These are phyloP conservation scores for Tuta absoluta DNA, from an alignment of 2,888 invertebrate species.

Conservation along the genomic window DNA sequence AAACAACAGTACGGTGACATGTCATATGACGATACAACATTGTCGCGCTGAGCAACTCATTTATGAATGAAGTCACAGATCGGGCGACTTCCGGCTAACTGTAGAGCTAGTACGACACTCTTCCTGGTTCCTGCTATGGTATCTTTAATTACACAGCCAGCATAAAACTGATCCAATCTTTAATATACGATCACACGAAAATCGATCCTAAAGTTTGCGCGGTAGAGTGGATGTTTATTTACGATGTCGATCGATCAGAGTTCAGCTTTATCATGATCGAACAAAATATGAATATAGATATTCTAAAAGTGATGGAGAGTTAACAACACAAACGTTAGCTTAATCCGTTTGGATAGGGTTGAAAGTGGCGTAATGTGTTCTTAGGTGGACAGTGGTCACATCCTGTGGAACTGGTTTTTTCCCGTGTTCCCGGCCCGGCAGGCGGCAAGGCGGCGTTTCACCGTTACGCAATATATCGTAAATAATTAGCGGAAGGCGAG, in stretches of 20 bases:
- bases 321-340: constrained; percentile 51
- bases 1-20: constrained; percentile 53
- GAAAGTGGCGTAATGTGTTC: constrained; percentile 48
- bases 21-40: constrained; percentile 70
- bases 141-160: constrained; percentile 76
- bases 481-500: constrained; percentile 81
- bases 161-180: constrained; percentile 59
- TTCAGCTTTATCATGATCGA: constrained; percentile 73
- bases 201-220: constrained; percentile 43
- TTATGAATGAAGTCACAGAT: constrained; percentile 81
- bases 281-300: constrained; percentile 79
- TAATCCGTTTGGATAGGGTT: constrained; percentile 53
- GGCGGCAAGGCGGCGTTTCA: constrained; percentile 58
- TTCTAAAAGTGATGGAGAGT: constrained; percentile 71
- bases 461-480: constrained; percentile 81
- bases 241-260: constrained; percentile 56
- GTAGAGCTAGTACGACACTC: constrained; percentile 81
- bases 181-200: constrained; percentile 21
- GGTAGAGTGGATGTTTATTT: constrained; percentile 56
- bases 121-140: constrained; percentile 81
- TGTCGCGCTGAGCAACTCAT: constrained; percentile 68
- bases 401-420: constrained; percentile 77
- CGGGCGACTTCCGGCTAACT: constrained; percentile 80
- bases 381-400: constrained; percentile 60
- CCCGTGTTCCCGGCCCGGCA: constrained; percentile 67